Base-by-base conservation (phyloP, 2,888 invertebrate genomes). In the Galeruca laticollis region DNA sequence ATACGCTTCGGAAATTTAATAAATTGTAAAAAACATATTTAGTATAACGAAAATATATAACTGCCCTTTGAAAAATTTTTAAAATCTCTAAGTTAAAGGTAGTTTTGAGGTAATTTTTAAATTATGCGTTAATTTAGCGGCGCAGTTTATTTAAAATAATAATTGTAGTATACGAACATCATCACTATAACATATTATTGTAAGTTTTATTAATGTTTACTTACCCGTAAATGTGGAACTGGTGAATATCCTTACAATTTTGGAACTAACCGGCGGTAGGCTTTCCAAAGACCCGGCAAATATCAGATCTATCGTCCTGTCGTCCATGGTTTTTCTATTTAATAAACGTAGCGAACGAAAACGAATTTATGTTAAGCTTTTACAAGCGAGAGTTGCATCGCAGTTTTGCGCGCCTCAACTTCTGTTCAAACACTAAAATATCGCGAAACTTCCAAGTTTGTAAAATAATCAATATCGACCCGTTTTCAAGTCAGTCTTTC, bases 221-320 rank as follows among this genome's bases (percentile, higher is more conserved):
- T 85, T 87, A 97, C 98, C 98, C 81, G 99, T 99, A 82, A 99
- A 99, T 0, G 99, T 99, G 0, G 98, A 99, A 82, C 97, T 98
- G 72, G 98, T 98, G 84, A 99, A 99, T 80, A 99, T 99, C 77
- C 99, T 90, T 31, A 99, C 99, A 82, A 99, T 97, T 89, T 98
- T 98, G 51, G 98, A 98, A 86, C 97, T 96, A 74, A 99, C 96
- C 0, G 97, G 94, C 0, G 98, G 98, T 77, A 99, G 87, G 60
- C 92, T 91, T 83, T 95, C 94, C 77, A 97, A 86, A 0, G 94
- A 94, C 21, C 97, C 97, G 33, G 91, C 90, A 87, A 97, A 97
- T 81, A 97, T 97, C 65, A 94, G 89, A 85, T 97, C 96, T 37
- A 97, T 92, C 0, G 94, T 94, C 72, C 93, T 89, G 85, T 97